phyloP scores from a whole-genome alignment of 2,888 invertebrate species.

The Homarus gammarus region DNA sequence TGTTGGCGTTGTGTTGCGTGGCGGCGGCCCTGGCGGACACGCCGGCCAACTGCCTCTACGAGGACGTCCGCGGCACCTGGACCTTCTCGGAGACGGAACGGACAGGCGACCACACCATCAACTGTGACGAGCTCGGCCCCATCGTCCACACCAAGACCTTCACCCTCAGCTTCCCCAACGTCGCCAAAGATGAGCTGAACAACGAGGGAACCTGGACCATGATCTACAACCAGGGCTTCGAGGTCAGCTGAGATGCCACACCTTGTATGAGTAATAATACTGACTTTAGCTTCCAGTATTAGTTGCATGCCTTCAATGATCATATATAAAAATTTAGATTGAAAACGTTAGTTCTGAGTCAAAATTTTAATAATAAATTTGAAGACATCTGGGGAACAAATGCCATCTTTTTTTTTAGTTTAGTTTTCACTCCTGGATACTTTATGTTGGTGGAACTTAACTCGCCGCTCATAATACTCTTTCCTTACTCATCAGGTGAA shows the following conservation, averaged over 20 bases:
- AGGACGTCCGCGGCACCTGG: conserved; percentile 77
- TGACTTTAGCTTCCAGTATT: background rate
- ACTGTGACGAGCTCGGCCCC: conserved; percentile 69
- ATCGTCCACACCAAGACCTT: conserved; percentile 53
- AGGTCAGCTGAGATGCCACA: conserved; percentile 39
- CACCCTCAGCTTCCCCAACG: conserved; percentile 56
- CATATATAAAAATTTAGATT: too few relatives aligned
- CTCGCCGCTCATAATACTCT: too few relatives aligned
- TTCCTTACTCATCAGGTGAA: too few relatives aligned
- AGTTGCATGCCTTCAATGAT: too few relatives aligned
- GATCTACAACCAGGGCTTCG: conserved; percentile 81
- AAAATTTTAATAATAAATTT: too few relatives aligned
- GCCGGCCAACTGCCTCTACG: conserved; percentile 78
- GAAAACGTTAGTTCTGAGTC: too few relatives aligned
- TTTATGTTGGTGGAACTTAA: too few relatives aligned
- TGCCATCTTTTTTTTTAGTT: too few relatives aligned
- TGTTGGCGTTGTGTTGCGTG: conserved; percentile 22
- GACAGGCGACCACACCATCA: conserved; percentile 67
- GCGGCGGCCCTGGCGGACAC: conserved; percentile 75
- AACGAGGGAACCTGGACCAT: conserved; percentile 81
- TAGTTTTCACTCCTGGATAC: too few relatives aligned
- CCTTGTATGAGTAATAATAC: too few relatives aligned
- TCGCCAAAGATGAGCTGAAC: conserved; percentile 77
- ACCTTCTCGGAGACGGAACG: conserved; percentile 77
- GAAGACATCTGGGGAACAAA: too few relatives aligned